Evolutionary conservation across 2,113 vertebrate genomes (phyloP).

Genomic region (Passer domesticus): DNA sequence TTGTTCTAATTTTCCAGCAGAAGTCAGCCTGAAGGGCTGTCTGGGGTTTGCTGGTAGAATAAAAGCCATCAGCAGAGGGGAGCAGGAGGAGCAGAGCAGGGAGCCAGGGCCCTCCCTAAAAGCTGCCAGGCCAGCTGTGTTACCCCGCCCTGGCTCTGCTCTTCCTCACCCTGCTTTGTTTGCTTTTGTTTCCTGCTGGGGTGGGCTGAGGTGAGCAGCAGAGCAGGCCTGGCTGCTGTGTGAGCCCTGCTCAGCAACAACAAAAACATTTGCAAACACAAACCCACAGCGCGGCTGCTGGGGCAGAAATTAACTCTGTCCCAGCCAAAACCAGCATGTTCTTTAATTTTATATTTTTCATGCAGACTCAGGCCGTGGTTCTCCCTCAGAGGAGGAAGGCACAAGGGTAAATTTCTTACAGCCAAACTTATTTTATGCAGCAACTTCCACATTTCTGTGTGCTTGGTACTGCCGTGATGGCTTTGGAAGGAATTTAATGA

Average conservation of each 20-base stretch:
- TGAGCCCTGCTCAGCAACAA: neutral
- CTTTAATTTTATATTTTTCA: neutral
- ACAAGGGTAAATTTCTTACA: neutral
- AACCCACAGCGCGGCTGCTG: neutral
- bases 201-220: neutral
- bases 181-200: neutral
- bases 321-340: fast-evolving
- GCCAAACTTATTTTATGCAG: neutral
- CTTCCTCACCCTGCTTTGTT: neutral
- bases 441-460: neutral
- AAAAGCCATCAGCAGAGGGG: neutral
- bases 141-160: neutral
- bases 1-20: neutral
- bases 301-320: neutral
- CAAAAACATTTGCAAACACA: neutral
- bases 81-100: neutral
- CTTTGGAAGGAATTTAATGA: neutral
- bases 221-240: neutral
- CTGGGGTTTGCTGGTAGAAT: neutral
- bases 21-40: neutral
- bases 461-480: neutral
- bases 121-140: neutral
- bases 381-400: neutral
- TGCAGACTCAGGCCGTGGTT: neutral
- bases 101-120: neutral